phyloP scores from a whole-genome alignment of 1,140 invertebrate genomes.

The Drosophila mojavensis region DNA sequence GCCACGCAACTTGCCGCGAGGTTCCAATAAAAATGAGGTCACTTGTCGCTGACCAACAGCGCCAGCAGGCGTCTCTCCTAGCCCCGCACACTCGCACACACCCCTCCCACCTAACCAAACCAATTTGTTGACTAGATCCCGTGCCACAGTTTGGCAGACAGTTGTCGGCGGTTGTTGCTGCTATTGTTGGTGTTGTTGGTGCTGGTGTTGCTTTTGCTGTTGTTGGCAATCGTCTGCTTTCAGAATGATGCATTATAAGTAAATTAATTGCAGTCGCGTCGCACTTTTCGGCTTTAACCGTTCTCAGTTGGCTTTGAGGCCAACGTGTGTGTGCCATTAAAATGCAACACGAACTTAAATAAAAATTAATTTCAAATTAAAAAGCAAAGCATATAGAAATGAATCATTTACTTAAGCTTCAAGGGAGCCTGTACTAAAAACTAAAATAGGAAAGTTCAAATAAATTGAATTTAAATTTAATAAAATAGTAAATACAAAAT shows the following conservation, averaged over 20 bases:
- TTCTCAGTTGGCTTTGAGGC: slow-evolving; percentile 66
- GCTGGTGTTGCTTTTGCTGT: slow-evolving; percentile 13
- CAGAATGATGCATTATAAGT: slow-evolving; percentile 53
- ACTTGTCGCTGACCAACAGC: slow-evolving; percentile 69
- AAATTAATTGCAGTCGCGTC: slow-evolving; percentile 81
- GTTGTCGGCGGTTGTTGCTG: slow-evolving; percentile 20
- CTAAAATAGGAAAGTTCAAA: too few species aligned
- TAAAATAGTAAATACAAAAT: too few species aligned
- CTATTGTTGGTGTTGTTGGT: background rate
- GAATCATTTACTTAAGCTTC: slow-evolving; percentile 12
- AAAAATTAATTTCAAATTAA: too few species aligned
- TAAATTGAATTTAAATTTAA: too few species aligned
- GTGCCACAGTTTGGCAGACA: slow-evolving; percentile 48
- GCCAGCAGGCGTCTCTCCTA: slow-evolving; percentile 18
- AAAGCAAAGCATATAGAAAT: slow-evolving; percentile 20
- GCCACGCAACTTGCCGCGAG: slow-evolving; percentile 64
- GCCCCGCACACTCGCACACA: background rate
- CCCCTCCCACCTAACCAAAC: slow-evolving; percentile 2
- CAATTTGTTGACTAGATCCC: slow-evolving; percentile 62
- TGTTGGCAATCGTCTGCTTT: slow-evolving; percentile 43
- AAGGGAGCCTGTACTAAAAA: too few species aligned
- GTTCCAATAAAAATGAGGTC: slow-evolving; percentile 78
- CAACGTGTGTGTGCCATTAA: slow-evolving; percentile 66
- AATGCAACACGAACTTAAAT: slow-evolving; percentile 73
- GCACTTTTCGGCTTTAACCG: slow-evolving; percentile 53